Evolutionary conservation across 1,140 invertebrate genomes (phyloP).

Genomic region (Heliconius eleuchia): DNA sequence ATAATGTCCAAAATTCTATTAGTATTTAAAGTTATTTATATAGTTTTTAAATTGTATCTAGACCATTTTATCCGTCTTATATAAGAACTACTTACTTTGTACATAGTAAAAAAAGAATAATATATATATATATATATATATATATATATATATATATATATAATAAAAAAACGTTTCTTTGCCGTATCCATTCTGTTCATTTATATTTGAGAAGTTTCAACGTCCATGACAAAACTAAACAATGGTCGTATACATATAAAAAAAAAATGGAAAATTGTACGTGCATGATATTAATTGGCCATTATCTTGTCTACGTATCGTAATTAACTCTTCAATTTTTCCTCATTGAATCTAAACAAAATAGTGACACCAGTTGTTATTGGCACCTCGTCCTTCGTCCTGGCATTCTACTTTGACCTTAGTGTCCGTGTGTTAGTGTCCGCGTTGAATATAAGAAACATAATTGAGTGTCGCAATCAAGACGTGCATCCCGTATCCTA

Average conservation of each 20-base stretch:
- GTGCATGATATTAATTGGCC: conserved; percentile 9
- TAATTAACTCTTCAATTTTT: conserved; percentile 4
- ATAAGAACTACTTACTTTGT: neutral
- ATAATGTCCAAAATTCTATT: too few relatives aligned
- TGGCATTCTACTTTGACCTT: conserved; percentile 9
- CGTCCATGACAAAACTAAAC: neutral
- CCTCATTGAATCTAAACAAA: neutral
- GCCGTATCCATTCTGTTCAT: neutral
- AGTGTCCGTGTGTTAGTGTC: neutral
- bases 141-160: too few relatives aligned
- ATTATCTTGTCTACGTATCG: conserved; percentile 5
- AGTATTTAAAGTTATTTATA: neutral
- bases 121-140: too few relatives aligned
- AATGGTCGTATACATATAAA: neutral
- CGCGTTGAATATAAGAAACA: neutral
- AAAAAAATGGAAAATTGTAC: conserved; percentile 5
- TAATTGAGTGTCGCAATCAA: neutral
- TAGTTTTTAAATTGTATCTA: neutral
- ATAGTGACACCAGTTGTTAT: neutral
- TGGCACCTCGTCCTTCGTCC: neutral
- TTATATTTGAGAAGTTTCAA: neutral
- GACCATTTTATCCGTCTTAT: neutral
- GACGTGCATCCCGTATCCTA: neutral
- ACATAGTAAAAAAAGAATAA: neutral
- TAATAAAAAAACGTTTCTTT: too few relatives aligned